Evolutionary conservation across 2,113 vertebrate genomes (phyloP), one percentile per base, ranked within the genome.

Genomic region (Periophthalmus modestus): DNA sequence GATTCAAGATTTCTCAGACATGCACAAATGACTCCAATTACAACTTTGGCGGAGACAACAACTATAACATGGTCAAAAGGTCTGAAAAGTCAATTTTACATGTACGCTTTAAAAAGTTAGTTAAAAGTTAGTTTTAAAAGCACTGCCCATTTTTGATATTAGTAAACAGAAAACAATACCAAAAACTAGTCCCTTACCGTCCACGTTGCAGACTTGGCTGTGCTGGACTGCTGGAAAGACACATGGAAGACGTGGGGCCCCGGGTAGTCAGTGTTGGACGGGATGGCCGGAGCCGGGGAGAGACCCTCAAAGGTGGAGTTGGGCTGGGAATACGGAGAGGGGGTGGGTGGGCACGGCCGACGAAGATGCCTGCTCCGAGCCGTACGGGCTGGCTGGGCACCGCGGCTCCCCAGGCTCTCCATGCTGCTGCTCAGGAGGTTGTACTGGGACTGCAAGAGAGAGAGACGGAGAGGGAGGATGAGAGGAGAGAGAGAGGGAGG

Each of bases 191-290:
- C 89, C 97, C 98, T 99, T 93, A 99, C 98, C 73, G 98, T 99
- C 98, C 98, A 99, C 86, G 98, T 99, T 89, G 98, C 98, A 0
- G 98, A 99, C 77, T 99, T 99, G 86, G 98, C 98, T 0, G 97
- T 99, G 94, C 98, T 99, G 59, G 97, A 99, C 78, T 99, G 98
- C 92, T 99, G 97, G 93, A 99, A 99, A 88, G 98, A 98, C 90
- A 99, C 97, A 85, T 98, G 96, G 68, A 99, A 99, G 95, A 91
- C 91, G 84, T 99, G 97, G 6, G 96, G 95, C 24, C 98, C 98
- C 0, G 98, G 97, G 88, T 99, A 99, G 94, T 99, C 97, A 0
- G 97, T 95, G 93, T 98, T 98, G 93, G 98, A 99, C 75, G 98
- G 98, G 93, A 99, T 99, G 92, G 96, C 95, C 0, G 98, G 97